Base-by-base conservation (phyloP, 2,888 invertebrate genomes). In the Helicoverpa assulta region DNA sequence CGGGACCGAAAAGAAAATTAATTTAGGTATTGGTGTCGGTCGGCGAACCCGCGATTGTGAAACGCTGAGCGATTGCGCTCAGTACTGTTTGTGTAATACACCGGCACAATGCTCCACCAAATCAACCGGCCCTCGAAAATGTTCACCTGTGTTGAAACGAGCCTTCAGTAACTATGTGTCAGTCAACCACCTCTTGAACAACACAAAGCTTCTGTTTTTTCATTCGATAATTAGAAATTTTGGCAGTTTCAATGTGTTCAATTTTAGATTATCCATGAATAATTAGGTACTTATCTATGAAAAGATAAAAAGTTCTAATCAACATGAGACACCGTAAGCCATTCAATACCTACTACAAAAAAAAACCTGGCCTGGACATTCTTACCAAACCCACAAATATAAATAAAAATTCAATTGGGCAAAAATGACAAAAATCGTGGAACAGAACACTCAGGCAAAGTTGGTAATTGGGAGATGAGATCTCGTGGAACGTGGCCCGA, bases 1-100 rank as follows among this genome's bases (percentile, higher is more conserved):
- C 89, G 89, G 89, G 90, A 90, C 89, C 92, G 88, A 95, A 95
- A 94, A 94, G 94, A 94, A 94, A 95, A 95, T 94, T 95, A 95
- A 95, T 95, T 93, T 95, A 95, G 94, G 95, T 94, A 95, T 95
- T 92, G 93, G 95, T 95, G 95, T 91, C 95, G 95, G 95, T 92
- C 94, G 89, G 86, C 89, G 95, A 94, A 92, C 95, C 91, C 92
- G 86, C 89, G 88, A 92, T 95, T 95, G 94, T 94, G 95, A 95
- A 95, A 95, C 91, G 88, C 84, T 90, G 91, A 92, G 91, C 91
- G 94, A 93, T 94, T 94, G 94, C 94, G 92, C 91, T 92, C 91
- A 86, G 89, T 90, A 90, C 90, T 88, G 94, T 94, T 94, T 94
- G 95, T 95, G 95, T 94, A 94, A 94, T 90, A 92, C 92, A 88